These are phyloP conservation scores for Agonopterix subpropinquella DNA, from an alignment of 2,888 invertebrate species.

Conservation along the genomic window DNA sequence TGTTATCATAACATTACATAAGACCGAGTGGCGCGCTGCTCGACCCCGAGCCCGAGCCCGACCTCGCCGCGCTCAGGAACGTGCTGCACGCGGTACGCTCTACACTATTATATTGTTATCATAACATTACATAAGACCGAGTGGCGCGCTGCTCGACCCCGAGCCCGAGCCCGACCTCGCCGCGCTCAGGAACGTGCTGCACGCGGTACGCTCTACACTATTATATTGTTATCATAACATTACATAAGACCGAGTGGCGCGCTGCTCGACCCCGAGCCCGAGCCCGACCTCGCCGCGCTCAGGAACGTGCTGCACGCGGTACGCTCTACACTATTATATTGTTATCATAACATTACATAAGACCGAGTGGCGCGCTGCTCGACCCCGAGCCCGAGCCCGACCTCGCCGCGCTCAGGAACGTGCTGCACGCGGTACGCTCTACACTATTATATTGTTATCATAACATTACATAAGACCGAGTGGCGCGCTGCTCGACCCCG, in stretches of 20 bases:
- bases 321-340: constrained; percentile 22
- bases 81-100: constrained; percentile 79
- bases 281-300: constrained; percentile 76
- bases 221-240: no score
- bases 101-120: constrained; percentile 1
- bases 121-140: no score
- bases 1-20: no score
- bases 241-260: constrained; percentile 92
- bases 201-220: constrained; percentile 67
- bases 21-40: constrained; percentile 86
- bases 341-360: no score
- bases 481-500: constrained; percentile 79
- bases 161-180: constrained; percentile 83
- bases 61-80: constrained; percentile 64
- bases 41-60: constrained; percentile 79
- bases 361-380: constrained; percentile 84
- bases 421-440: constrained; percentile 79
- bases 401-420: constrained; percentile 54
- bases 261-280: constrained; percentile 75
- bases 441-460: constrained; percentile 2
- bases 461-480: no score
- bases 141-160: constrained; percentile 77
- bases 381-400: constrained; percentile 81
- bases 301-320: constrained; percentile 78
- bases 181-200: constrained; percentile 66